Percentiles rank a stretch among this genome's conserved stretches.
phyloP scores from a whole-genome alignment of 2,888 invertebrate species.

The Calliscelio sp. region DNA sequence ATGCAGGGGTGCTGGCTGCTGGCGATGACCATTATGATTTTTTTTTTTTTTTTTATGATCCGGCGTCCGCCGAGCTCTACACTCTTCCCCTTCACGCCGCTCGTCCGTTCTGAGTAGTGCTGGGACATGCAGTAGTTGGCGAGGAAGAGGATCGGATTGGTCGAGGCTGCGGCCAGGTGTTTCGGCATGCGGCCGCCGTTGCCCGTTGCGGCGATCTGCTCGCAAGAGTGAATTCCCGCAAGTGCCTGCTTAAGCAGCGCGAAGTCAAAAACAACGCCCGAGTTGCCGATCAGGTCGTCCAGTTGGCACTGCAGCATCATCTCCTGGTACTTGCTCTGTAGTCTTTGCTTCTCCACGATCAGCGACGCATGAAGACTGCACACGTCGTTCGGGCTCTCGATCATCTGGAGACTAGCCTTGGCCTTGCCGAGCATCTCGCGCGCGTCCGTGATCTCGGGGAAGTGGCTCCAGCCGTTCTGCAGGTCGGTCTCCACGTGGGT shows the following conservation, averaged over 20 bases:
- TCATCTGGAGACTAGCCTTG: constrained; percentile 88
- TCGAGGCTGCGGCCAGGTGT: constrained; percentile 86
- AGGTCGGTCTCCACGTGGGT: constrained; percentile 92
- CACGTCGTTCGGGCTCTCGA: constrained; percentile 88
- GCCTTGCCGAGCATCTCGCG: constrained; percentile 89
- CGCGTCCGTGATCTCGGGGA: constrained; percentile 89
- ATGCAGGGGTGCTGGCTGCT: too few species aligned
- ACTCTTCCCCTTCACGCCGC: too few species aligned
- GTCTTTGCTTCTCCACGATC: constrained; percentile 89
- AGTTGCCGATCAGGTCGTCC: constrained; percentile 90
- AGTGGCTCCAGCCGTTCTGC: constrained; percentile 89
- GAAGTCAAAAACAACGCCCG: constrained; percentile 90
- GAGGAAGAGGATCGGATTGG: constrained; percentile 90
- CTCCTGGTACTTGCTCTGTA: constrained; percentile 90
- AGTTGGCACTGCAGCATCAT: constrained; percentile 91
- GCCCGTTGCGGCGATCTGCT: constrained; percentile 85
- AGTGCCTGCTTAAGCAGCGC: constrained; percentile 89
- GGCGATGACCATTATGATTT: too few species aligned
- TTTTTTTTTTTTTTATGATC: too few species aligned
- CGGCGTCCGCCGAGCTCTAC: too few species aligned
- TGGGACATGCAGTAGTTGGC: constrained; percentile 93
- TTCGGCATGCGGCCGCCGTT: constrained; percentile 81
- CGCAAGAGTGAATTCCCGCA: constrained; percentile 88
- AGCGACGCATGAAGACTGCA: constrained; percentile 88
- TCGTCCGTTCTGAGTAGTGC: too few species aligned